phyloP scores from a whole-genome alignment of 2,888 invertebrate species.

The Melolontha melolontha region DNA sequence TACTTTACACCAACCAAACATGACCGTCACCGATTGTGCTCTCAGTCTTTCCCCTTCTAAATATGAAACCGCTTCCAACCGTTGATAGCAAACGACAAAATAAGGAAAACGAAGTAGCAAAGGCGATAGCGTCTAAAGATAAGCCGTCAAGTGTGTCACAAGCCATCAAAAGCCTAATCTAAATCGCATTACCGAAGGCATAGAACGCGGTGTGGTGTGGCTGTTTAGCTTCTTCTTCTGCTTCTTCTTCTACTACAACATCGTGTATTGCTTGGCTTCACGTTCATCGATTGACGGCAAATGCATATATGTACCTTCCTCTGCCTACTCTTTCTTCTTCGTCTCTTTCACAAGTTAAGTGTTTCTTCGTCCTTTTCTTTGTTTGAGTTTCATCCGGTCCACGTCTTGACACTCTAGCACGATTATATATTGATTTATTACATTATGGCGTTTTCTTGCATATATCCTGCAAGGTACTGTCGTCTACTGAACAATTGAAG shows the following conservation, averaged over 20 bases:
- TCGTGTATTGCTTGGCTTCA: constrained; percentile 40
- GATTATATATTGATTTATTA: constrained; percentile 61
- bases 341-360: neutral
- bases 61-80: neutral
- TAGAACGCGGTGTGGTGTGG: neutral
- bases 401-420: constrained; percentile 54
- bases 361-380: constrained; percentile 3
- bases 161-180: constrained; percentile 63
- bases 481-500: constrained; percentile 17
- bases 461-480: constrained; percentile 21
- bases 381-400: neutral
- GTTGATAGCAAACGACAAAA: constrained; percentile 6
- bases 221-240: constrained; percentile 22
- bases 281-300: constrained; percentile 29
- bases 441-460: constrained; percentile 50
- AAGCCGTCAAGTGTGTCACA: constrained; percentile 61
- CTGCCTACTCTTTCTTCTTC: constrained; percentile 49
- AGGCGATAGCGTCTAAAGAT: constrained; percentile 58
- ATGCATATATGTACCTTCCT: constrained; percentile 42
- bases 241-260: constrained; percentile 16
- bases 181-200: constrained; percentile 60
- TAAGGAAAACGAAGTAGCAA: constrained; percentile 52
- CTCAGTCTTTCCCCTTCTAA: neutral
- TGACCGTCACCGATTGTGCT: too few relatives aligned
- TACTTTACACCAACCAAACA: neutral